Conservation (phyloP, 1,140 invertebrate species). For the Neodiprion lecontei region DNA sequence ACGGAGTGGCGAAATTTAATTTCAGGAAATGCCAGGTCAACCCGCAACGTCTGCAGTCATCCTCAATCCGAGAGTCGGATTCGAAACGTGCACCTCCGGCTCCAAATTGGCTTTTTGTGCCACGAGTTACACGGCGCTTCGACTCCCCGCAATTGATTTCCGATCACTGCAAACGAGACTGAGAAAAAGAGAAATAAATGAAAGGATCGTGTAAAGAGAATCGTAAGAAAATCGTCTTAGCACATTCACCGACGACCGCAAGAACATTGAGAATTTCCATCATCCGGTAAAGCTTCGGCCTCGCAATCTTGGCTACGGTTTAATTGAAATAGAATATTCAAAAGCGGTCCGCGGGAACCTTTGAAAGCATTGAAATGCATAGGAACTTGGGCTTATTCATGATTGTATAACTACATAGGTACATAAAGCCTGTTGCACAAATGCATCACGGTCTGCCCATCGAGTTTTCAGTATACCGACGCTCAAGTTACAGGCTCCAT, state of each 20-base stretch:
- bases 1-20: slow-evolving; percentile 4
- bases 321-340: slow-evolving; percentile 2
- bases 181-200: neutral
- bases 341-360: neutral
- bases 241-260: too few species aligned
- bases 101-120: neutral
- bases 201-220: neutral
- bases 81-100: neutral
- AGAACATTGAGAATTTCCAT: neutral
- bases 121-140: neutral
- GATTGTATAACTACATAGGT: slow-evolving; percentile 38
- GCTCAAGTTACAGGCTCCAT: slow-evolving; percentile 19
- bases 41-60: neutral
- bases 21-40: slow-evolving; percentile 2
- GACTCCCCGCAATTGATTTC: neutral
- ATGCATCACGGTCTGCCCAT: slow-evolving; percentile 32
- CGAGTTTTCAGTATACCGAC: slow-evolving; percentile 23
- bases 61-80: neutral
- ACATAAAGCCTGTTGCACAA: slow-evolving; percentile 43
- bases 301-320: slow-evolving; percentile 2
- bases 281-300: neutral
- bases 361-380: slow-evolving; percentile 29
- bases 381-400: slow-evolving; percentile 38
- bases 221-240: neutral
- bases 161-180: neutral